Evolutionary conservation across 2,888 invertebrate genomes (phyloP), one percentile per base, ranked within the genome.

Genomic region (Imbricaverruca yamaguchii): DNA sequence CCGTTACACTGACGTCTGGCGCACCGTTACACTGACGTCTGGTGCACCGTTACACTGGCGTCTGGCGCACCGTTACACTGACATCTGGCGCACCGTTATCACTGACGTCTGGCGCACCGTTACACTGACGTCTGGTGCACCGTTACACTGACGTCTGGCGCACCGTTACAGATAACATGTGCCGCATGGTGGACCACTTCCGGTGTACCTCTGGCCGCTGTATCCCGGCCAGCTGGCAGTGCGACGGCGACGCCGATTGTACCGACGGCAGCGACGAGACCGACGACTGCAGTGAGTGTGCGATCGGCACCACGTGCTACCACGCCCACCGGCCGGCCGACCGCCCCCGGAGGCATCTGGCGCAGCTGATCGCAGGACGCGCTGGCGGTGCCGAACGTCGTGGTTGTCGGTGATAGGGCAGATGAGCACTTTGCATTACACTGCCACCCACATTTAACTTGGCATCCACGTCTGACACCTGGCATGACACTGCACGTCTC

Each of bases 241-340:
- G 92, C 87, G 91, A 92, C 87, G 89, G 88, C 53, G 89, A 89
- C 82, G 86, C 88, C 83, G 91, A 92, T 87, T 92, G 92, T 87
- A 88, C 88, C 21, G 92, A 92, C 87, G 90, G 89, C 80, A 90
- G 90, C 83, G 92, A 92, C 87, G 92, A 92, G 81, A 83, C 83
- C 8, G 80, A 82, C n/a, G 82, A 80, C 13, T 67, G 81, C 21
- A 83, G 84, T 80, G 82, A 81, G 82, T 39, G 39, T 39, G 39
- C 39, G 39, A 4, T 39, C 39, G 39, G 39, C 39, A 4, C 39
- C 39, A 39, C 39, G 39, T 39, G 39, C 39, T 39, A 4, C 39
- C 39, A 39, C 39, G 39, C 39, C 39, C 39, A 39, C 39, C 4
- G 39, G 39, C 39, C 39, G 39, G 39, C 1, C 39, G 39, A 4